Conservation (phyloP, 2,113 vertebrate species). For the Antigone vipio region DNA sequence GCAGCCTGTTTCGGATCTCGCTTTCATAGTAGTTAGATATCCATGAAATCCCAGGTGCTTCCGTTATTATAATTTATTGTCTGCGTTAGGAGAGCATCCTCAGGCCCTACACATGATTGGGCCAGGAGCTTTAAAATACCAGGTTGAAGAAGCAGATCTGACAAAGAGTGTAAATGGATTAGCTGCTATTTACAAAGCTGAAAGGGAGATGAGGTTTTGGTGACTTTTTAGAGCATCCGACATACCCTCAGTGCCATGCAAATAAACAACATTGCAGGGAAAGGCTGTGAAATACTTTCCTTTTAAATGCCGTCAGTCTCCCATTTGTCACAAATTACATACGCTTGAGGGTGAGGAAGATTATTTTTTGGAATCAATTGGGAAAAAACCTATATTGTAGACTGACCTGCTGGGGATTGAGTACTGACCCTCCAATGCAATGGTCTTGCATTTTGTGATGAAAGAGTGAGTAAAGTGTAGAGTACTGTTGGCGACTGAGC, state of each 20-base stretch:
- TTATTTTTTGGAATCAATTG: background rate
- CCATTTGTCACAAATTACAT: background rate
- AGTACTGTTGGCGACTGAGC: background rate
- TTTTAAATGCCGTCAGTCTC: background rate
- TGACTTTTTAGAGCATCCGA: slow-evolving; percentile 7
- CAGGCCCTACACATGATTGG: background rate
- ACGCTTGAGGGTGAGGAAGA: fast-evolving
- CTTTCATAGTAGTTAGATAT: background rate
- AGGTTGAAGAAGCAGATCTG: background rate
- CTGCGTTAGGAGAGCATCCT: background rate
- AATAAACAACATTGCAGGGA: background rate
- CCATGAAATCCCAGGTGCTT: background rate
- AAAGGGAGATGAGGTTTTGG: background rate
- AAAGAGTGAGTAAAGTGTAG: background rate
- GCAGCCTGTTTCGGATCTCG: background rate
- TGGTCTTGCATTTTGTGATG: background rate
- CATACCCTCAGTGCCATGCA: background rate
- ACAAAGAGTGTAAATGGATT: background rate
- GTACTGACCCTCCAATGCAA: background rate
- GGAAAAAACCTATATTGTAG: background rate
- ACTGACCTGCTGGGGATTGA: background rate
- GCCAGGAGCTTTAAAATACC: background rate
- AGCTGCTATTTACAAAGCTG: background rate
- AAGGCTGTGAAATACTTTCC: background rate
- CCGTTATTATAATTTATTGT: background rate